These are phyloP conservation scores for Drosophila carrolli DNA, from an alignment of 1,140 invertebrate species.

Conservation along the genomic window DNA sequence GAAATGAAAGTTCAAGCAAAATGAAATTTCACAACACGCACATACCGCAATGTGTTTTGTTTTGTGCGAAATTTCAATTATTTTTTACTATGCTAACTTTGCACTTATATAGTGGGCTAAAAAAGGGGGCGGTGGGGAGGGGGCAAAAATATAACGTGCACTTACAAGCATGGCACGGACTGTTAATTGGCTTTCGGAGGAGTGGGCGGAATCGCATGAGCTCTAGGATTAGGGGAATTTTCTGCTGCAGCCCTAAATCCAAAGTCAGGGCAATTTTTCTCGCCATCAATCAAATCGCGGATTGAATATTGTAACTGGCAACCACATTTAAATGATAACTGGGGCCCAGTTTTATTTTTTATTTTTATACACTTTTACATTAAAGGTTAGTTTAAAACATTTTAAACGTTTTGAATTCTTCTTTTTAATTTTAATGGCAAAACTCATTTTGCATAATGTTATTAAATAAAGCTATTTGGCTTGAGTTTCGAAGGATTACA, in stretches of 20 bases:
- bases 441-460: too few species aligned
- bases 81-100: conserved; percentile 48
- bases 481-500: not conserved
- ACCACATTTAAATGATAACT: too few species aligned
- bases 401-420: too few species aligned
- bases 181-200: conserved; percentile 58
- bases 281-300: conserved; percentile 3
- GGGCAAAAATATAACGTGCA: conserved; percentile 32
- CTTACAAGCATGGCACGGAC: conserved; percentile 49
- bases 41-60: conserved; percentile 17
- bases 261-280: not conserved
- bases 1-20: conserved; percentile 60
- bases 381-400: too few species aligned
- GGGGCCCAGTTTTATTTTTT: too few species aligned
- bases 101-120: conserved; percentile 2
- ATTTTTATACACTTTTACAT: too few species aligned
- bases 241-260: not conserved
- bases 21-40: conserved; percentile 62
- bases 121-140: not conserved
- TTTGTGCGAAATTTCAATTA: conserved; percentile 68
- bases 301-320: not conserved
- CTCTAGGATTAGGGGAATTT: conserved; percentile 8
- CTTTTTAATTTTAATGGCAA: too few species aligned
- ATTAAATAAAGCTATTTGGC: too few species aligned
- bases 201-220: not conserved